Base-by-base conservation (phyloP, 2,888 invertebrate species). In the Trichogramma dendrolimi region DNA sequence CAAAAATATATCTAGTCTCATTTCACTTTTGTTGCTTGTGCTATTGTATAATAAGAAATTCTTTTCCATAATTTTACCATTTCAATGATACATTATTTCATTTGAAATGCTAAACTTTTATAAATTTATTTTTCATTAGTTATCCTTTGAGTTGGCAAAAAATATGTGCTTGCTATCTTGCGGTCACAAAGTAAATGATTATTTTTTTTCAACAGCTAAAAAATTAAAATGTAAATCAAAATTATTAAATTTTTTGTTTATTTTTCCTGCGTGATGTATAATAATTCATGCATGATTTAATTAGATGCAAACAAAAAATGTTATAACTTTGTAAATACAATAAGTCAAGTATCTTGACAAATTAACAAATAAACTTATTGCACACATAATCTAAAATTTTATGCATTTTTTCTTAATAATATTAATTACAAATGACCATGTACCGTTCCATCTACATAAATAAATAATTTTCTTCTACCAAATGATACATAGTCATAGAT, bases 1-100 rank as follows among this genome's bases (percentile, higher is more conserved):
- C 55, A 50, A 65, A 57, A 57, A 58, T 62, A 55, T 64, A 60
- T 64, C 61, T 62, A 59, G 61, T 64, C 62, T 62, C 62, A 61
- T 64, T 62, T 62, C 62, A 10, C 55, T 43, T 5, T 54, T 54
- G 43, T 51, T 56, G 60, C 56, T 46, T 60, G 55, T 50, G 52
- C 60, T 39, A 58, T 60, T 55, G 60, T 62, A 65, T 62, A 60
- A 58, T 56, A 55, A 42, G 60, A 57, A 54, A 57, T 62, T 65
- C 60, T 52, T 6, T 54, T 55, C 41, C 41, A 42, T 44, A 56
- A 51, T 51, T 51, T 7, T 51, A 39, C 51, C 55, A 55, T 62
- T 40, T 60, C 42, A 27, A 27, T 53, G 10, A 52, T 64, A 62
- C 14, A 42, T 61, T 52, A 52, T 63, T 58, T n/a, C 39, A 46